A percentile compares a stretch with the other conserved stretches of the same genome.
Conservation (phyloP, 2,113 vertebrate species). For the Sinosuthora webbiana region DNA sequence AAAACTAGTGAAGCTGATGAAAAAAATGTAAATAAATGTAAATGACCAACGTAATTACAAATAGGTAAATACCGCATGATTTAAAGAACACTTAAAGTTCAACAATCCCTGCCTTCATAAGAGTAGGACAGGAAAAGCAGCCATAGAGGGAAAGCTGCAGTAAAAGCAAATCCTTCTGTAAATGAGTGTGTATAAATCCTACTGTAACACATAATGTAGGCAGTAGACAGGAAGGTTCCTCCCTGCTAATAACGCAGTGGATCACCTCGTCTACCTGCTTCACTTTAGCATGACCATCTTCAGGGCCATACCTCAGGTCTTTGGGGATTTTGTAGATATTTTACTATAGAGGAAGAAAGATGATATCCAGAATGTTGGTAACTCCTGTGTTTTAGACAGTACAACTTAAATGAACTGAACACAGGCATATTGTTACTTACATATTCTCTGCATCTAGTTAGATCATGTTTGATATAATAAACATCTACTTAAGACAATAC, state of each 20-base stretch:
- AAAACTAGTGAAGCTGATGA: slow-evolving; percentile 10
- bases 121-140: neutral
- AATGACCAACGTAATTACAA: neutral
- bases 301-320: neutral
- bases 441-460: neutral
- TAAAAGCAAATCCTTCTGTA: neutral
- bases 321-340: neutral
- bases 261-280: neutral
- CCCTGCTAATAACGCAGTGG: neutral
- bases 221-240: neutral
- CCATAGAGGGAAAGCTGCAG: neutral
- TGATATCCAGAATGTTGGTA: neutral
- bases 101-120: neutral
- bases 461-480: neutral
- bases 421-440: neutral
- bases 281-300: neutral
- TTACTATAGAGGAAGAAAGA: neutral
- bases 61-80: neutral
- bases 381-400: neutral
- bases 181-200: neutral
- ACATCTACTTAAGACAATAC: neutral
- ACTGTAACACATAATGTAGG: neutral
- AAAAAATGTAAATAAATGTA: slow-evolving; percentile 7
- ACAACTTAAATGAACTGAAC: neutral
- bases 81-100: slow-evolving; percentile 31